Conservation (phyloP, 2,113 vertebrate genomes). For the Conger conger region DNA sequence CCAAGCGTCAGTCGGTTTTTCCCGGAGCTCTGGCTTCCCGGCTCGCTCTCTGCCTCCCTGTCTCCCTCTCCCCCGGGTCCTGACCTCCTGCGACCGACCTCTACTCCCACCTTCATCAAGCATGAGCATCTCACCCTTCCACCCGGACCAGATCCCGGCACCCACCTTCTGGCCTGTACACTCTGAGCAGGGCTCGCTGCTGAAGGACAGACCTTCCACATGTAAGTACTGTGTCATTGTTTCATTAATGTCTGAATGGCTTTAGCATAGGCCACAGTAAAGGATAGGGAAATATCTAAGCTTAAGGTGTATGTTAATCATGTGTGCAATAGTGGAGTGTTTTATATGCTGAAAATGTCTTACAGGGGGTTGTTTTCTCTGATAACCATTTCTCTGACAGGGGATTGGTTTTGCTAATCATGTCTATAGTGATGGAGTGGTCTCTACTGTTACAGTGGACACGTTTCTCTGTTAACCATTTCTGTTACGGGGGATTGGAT, state of each 20-base stretch:
- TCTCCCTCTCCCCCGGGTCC: constrained; percentile 39
- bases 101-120: constrained; percentile 32
- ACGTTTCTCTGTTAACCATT: background rate
- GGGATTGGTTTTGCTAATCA: no score
- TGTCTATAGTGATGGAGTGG: background rate
- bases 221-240: constrained; percentile 59
- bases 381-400: no score
- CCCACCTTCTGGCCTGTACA: constrained; percentile 29
- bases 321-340: no score
- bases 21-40: constrained; percentile 39
- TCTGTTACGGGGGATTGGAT: background rate
- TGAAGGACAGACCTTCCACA: constrained; percentile 55
- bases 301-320: background rate
- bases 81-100: constrained; percentile 27
- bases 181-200: constrained; percentile 40
- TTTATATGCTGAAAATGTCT: no score
- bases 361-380: no score
- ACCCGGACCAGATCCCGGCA: constrained; percentile 42
- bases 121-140: constrained; percentile 60
- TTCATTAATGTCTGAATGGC: background rate
- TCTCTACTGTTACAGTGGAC: background rate
- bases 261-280: no score
- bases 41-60: constrained; percentile 28
- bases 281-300: no score
- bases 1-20: constrained; percentile 54